These are phyloP conservation scores for Danionella dracula DNA, from an alignment of 2,797 vertebrate genomes.

Conservation along the genomic window DNA sequence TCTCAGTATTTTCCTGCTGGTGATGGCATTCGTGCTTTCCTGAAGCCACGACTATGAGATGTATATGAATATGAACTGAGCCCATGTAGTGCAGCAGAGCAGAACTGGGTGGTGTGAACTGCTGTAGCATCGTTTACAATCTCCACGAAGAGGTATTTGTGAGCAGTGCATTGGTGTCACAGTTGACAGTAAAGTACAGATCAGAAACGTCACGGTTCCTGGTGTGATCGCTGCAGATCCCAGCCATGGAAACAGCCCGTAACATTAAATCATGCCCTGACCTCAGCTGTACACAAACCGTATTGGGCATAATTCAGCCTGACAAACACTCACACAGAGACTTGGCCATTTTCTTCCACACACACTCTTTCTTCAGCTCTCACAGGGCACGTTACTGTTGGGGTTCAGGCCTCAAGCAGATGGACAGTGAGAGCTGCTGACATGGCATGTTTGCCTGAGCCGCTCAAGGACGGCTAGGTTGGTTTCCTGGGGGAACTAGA, in stretches of 20 bases:
- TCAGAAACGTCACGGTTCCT: not conserved
- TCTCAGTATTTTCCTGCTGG: slow-evolving; percentile 13
- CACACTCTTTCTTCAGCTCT: not conserved
- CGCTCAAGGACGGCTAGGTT: slow-evolving; percentile 25
- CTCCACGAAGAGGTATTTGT: not conserved
- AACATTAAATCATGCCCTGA: not conserved
- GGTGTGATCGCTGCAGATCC: not conserved
- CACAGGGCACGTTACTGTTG: not conserved
- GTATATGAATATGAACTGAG: not conserved
- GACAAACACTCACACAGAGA: slow-evolving; percentile 1
- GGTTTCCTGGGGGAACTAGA: slow-evolving; percentile 32
- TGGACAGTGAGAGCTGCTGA: slow-evolving; percentile 30
- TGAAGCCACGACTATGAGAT: slow-evolving; percentile 6
- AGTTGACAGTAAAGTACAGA: not conserved
- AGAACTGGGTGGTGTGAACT: not conserved
- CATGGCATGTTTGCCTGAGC: slow-evolving; percentile 8
- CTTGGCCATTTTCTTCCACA: not conserved
- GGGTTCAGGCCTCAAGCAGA: slow-evolving; percentile 27
- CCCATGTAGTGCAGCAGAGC: not conserved
- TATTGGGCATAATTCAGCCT: not conserved
- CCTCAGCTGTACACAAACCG: slow-evolving; percentile 1
- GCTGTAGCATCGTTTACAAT: not conserved
- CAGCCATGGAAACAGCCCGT: not conserved
- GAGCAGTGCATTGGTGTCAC: not conserved
- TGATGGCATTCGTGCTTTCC: slow-evolving; percentile 9